These are phyloP conservation scores for Pseudoatta argentina DNA, from an alignment of 1,140 invertebrate species.

Conservation along the genomic window DNA sequence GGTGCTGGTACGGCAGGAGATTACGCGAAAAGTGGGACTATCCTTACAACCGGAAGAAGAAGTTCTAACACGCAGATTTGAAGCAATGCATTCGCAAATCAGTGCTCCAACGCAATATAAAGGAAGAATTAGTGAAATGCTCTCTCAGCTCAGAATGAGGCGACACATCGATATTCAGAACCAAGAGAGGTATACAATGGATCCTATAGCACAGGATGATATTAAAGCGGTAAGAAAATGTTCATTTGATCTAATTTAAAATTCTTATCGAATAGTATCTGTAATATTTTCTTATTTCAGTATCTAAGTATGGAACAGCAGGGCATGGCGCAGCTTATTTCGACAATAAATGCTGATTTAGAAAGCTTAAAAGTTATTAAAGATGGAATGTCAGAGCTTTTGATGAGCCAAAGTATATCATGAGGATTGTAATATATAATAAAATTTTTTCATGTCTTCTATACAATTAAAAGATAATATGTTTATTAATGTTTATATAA, in stretches of 20 bases:
- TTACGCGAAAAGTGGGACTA: slow-evolving; percentile 93
- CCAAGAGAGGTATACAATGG: slow-evolving; percentile 88
- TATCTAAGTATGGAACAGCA: slow-evolving; percentile 94
- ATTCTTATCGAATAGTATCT: not conserved
- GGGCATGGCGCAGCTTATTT: slow-evolving; percentile 93
- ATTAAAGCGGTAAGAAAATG: slow-evolving; percentile 88
- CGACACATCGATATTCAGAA: slow-evolving; percentile 86
- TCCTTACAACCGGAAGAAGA: slow-evolving; percentile 96
- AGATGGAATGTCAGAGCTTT: slow-evolving; percentile 89
- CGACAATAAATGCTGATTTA: slow-evolving; percentile 92
- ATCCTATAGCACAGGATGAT: slow-evolving; percentile 88
- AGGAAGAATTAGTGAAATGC: slow-evolving; percentile 95
- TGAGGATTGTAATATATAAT: slow-evolving; percentile 69
- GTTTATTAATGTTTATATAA: slow-evolving; percentile 25
- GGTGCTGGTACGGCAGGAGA: slow-evolving; percentile 95
- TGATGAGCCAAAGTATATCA: slow-evolving; percentile 78
- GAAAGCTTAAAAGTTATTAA: slow-evolving; percentile 93
- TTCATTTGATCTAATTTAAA: not conserved
- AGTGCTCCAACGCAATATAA: slow-evolving; percentile 97
- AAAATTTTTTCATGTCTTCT: slow-evolving; percentile 50
- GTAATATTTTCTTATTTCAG: slow-evolving; percentile 81
- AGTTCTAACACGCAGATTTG: slow-evolving; percentile 92
- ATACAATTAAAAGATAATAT: not conserved
- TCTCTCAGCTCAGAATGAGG: slow-evolving; percentile 95
- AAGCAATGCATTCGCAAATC: slow-evolving; percentile 94